These are phyloP conservation scores for Aphrophora alni DNA, from an alignment of 2,888 invertebrate genomes.

Conservation along the genomic window DNA sequence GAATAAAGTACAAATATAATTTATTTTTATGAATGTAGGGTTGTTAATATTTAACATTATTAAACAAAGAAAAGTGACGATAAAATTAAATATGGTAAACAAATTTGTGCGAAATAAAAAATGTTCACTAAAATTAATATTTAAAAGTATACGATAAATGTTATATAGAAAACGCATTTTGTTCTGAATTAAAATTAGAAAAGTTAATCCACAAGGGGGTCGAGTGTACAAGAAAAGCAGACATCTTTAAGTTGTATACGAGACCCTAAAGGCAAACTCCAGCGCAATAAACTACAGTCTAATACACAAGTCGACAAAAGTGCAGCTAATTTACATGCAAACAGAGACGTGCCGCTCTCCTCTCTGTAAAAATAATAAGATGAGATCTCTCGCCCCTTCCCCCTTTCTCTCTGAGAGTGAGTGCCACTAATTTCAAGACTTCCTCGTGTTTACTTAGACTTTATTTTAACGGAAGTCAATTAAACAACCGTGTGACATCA, in stretches of 20 bases:
- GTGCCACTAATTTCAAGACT: no score
- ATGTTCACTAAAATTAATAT: no score
- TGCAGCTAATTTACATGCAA: conserved; percentile 2
- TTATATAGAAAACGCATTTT: background rate
- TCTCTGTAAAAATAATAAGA: no score
- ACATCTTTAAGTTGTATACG: background rate
- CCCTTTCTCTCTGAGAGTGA: background rate
- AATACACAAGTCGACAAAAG: conserved; percentile 6
- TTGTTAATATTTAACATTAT: no score
- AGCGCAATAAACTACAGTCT: background rate
- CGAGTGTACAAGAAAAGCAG: background rate
- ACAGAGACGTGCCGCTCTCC: background rate
- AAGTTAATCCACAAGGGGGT: background rate
- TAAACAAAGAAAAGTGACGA: no score
- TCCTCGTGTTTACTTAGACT: background rate
- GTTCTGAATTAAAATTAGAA: background rate
- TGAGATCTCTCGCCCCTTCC: background rate
- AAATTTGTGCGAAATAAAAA: no score
- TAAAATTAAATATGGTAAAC: no score
- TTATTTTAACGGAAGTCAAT: background rate
- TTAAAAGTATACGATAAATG: background rate
- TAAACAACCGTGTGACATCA: background rate
- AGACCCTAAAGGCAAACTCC: conserved; percentile 4
- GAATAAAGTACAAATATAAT: no score
- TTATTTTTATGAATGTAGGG: no score